Conservation (phyloP, 2,888 invertebrate species). For the Drosophila fulvimacula region DNA sequence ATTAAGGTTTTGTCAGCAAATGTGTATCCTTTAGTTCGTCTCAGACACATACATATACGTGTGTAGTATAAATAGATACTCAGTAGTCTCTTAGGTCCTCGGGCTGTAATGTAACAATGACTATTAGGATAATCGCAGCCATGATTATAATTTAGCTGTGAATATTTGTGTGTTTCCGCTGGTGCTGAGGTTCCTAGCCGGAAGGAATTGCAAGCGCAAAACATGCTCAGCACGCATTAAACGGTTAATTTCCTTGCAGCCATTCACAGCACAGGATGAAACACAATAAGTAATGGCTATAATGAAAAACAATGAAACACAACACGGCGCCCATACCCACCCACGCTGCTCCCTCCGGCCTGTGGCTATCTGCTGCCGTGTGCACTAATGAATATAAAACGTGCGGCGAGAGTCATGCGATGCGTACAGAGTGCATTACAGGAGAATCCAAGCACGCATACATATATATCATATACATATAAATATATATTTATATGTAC, state of each 20-base stretch:
- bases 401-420: slow-evolving; percentile 43
- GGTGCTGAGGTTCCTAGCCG: slow-evolving; percentile 3
- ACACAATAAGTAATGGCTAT: slow-evolving; percentile 24
- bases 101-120: not conserved
- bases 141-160: slow-evolving; percentile 25
- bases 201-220: slow-evolving; percentile 18
- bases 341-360: not conserved
- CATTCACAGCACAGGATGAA: slow-evolving; percentile 1
- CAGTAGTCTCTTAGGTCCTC: not conserved
- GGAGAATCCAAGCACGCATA: slow-evolving; percentile 2
- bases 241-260: slow-evolving; percentile 19
- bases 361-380: slow-evolving; percentile 8
- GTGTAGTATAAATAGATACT: no score
- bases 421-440: slow-evolving; percentile 17
- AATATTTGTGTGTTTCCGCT: slow-evolving; percentile 28
- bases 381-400: slow-evolving; percentile 56
- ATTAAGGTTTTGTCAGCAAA: not conserved
- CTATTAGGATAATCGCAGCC: slow-evolving; percentile 16
- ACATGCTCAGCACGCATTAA: slow-evolving; percentile 9
- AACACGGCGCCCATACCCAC: slow-evolving; percentile 32
- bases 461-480: not conserved
- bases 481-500: not conserved
- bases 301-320: slow-evolving; percentile 58
- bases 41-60: not conserved
- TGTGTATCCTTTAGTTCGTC: not conserved